Evolutionary conservation across 2,113 vertebrate species (phyloP).

Genomic region (Acrocephalus arundinaceus): DNA sequence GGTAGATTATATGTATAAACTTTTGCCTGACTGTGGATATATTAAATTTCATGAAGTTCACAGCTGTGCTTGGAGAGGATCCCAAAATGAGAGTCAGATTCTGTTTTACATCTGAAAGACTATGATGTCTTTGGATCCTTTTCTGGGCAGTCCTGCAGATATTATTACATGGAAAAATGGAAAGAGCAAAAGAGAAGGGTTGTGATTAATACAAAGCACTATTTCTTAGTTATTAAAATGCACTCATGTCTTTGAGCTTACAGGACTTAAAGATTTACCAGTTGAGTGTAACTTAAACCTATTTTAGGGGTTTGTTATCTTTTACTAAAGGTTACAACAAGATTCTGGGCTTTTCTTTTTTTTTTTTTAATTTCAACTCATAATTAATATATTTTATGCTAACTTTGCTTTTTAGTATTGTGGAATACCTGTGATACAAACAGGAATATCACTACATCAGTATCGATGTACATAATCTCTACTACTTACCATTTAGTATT

Average conservation of each 20-base stretch:
- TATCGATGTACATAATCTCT: neutral
- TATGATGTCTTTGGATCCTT: neutral
- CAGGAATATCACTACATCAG: neutral
- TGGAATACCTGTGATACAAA: neutral
- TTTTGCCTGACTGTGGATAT: neutral
- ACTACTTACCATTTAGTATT: neutral
- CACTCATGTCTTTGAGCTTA: neutral
- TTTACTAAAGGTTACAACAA: neutral
- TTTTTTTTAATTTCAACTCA: neutral
- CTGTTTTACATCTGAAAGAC: neutral
- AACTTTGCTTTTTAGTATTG: neutral
- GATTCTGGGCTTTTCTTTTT: neutral
- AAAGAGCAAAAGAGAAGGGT: fast-evolving
- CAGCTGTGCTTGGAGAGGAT: neutral
- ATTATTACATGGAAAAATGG: neutral
- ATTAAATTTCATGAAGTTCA: neutral
- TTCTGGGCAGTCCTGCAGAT: neutral
- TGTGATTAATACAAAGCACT: neutral
- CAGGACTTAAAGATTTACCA: neutral
- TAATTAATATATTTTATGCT: neutral
- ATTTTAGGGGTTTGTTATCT: neutral
- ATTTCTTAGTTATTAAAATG: neutral
- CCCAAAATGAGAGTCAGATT: neutral
- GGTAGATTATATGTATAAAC: neutral
- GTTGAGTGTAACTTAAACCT: neutral